phyloP scores from a whole-genome alignment of 2,888 invertebrate genomes.

The Chouioia cunea region DNA sequence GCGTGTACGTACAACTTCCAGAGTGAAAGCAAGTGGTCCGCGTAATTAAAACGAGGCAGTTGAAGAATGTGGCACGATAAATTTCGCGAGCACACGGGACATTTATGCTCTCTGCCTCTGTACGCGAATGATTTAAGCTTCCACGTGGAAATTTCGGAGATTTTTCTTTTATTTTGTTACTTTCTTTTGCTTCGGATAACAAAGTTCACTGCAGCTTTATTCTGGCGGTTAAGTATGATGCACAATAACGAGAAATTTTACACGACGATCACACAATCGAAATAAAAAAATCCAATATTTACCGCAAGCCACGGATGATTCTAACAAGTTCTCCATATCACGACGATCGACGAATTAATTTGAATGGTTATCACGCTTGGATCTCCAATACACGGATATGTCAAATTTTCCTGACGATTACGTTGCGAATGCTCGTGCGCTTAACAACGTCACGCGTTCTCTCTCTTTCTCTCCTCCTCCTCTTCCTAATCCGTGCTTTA shows the following conservation, averaged over 20 bases:
- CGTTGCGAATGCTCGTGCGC: not conserved
- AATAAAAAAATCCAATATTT: conserved; percentile 5
- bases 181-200: not conserved
- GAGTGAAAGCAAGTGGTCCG: not conserved
- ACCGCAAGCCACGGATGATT: conserved; percentile 9
- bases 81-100: conserved; percentile 46
- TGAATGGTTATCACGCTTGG: not conserved
- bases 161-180: conserved; percentile 30
- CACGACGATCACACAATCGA: no score
- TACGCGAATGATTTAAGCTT: conserved; percentile 52
- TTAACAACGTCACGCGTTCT: conserved; percentile 9
- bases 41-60: conserved; percentile 54
- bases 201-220: not conserved
- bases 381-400: conserved; percentile 9
- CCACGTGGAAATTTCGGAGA: conserved; percentile 16
- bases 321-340: conserved; percentile 3
- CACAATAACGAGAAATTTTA: no score
- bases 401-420: conserved; percentile 37
- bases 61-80: conserved; percentile 53
- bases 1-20: no score
- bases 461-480: not conserved
- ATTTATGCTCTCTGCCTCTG: conserved; percentile 44
- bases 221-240: no score
- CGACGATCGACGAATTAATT: conserved; percentile 31
- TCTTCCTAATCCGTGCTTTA: conserved; percentile 5